phyloP scores from a whole-genome alignment of 2,888 invertebrate species.

The Timandra comae region DNA sequence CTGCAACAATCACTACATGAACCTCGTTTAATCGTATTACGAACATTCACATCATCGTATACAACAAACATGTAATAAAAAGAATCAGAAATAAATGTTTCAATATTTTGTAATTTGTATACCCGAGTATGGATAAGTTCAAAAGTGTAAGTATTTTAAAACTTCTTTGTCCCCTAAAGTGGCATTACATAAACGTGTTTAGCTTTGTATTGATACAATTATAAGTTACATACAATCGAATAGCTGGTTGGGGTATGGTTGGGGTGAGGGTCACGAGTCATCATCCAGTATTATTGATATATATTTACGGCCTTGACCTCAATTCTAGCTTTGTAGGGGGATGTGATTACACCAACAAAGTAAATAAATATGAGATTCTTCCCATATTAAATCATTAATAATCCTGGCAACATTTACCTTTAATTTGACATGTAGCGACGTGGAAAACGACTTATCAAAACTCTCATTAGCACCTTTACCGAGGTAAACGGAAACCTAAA shows the following conservation, averaged over 20 bases:
- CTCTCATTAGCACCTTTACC: too few species aligned
- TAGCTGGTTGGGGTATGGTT: constrained; percentile 15
- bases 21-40: too few species aligned
- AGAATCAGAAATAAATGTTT: too few species aligned
- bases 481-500: too few species aligned
- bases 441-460: neutral
- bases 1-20: neutral
- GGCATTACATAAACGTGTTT: constrained; percentile 12
- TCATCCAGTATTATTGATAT: constrained; percentile 39
- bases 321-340: constrained; percentile 36
- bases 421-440: neutral
- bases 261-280: constrained; percentile 42
- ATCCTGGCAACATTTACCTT: neutral
- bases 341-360: constrained; percentile 27
- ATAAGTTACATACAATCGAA: constrained; percentile 5
- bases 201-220: constrained; percentile 22
- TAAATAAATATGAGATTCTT: neutral
- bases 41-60: too few species aligned
- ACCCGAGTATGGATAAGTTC: too few species aligned
- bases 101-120: too few species aligned
- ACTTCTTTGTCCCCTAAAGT: constrained; percentile 13
- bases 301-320: constrained; percentile 55
- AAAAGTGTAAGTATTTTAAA: constrained; percentile 10
- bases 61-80: too few species aligned
- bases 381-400: neutral